Evolutionary conservation across 2,113 vertebrate species (phyloP).

Genomic region (Tetraodon nigroviridis): DNA sequence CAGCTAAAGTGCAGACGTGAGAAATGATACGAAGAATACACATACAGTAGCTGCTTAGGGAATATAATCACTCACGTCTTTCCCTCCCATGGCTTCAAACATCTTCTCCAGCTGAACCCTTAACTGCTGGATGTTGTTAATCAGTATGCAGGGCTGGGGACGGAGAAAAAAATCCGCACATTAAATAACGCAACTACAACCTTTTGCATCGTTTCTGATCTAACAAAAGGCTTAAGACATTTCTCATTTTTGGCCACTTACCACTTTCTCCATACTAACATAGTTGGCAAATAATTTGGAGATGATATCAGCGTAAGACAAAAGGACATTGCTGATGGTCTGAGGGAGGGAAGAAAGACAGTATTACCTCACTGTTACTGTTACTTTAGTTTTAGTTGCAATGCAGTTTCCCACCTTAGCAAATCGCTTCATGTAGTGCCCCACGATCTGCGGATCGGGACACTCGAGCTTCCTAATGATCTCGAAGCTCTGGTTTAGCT

Average conservation of each 20-base stretch:
- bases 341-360: slow-evolving; percentile 48
- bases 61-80: slow-evolving; percentile 76
- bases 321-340: slow-evolving; percentile 97
- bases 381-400: too few relatives aligned
- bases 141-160: slow-evolving; percentile 87
- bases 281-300: slow-evolving; percentile 91
- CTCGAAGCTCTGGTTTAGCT: slow-evolving; percentile 99
- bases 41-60: not conserved
- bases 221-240: too few relatives aligned
- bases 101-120: slow-evolving; percentile 96
- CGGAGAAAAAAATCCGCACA: slow-evolving; percentile 1
- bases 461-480: slow-evolving; percentile 98
- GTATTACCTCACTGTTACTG: not conserved
- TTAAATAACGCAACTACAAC: not conserved
- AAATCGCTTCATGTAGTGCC: slow-evolving; percentile 96
- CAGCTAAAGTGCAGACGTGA: slow-evolving; percentile 70
- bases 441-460: slow-evolving; percentile 94
- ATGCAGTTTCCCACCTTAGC: slow-evolving; percentile 81
- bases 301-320: slow-evolving; percentile 94
- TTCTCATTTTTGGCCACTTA: slow-evolving; percentile 39
- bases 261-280: slow-evolving; percentile 96
- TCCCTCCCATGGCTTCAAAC: slow-evolving; percentile 98
- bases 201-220: not conserved
- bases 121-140: slow-evolving; percentile 97
- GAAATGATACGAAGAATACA: not conserved